Base-by-base conservation (phyloP, 35 echinoderm and acorn worm species). In the Hemicentrotus pulcherrimus region DNA sequence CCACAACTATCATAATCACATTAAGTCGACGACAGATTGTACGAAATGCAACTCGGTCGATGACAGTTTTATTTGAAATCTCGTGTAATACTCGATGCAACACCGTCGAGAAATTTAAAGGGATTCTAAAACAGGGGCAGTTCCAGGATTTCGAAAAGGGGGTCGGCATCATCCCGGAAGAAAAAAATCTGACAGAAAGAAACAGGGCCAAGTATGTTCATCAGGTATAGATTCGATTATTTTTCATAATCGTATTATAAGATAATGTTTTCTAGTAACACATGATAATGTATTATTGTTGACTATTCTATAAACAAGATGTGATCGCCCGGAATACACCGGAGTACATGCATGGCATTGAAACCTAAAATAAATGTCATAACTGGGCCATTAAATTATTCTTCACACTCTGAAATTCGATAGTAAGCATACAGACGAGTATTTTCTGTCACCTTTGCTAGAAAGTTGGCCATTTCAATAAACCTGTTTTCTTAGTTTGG, bases 1-100 rank as follows among this genome's bases (percentile, higher is more conserved):
- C 19, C 65, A 78, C 65, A 78, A 28, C 65, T 78, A 78, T 78
- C 65, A 78, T 78, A 78, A 78, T 78, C 65, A 78, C 65, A n/a
- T 78, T 78, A 22, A 78, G 19, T 78, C 65, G 65, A 78, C 24
- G 65, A 78, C 65, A 78, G 65, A 78, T 28, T 28, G 22, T 78
- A n/a, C 19, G 65, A 78, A 78, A 78, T 78, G 28, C 15, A n/a
- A 78, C 65, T 78, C 19, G 65, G 28, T 28, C 24, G 65, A 78
- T n/a, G 65, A 78, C 65, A 78, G 65, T 15, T 28, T 78, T 78
- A 78, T 78, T 78, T 78, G 19, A 78, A 78, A 78, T n/a, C 65
- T 78, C 65, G 65, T 78, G 65, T 24, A 24, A 78, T 78, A 78
- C 65, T 78, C 65, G 65, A 78, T 78, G 65, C 65, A 78, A 28